Conservation (phyloP, 2,888 invertebrate species). For the Nomada fucata region DNA sequence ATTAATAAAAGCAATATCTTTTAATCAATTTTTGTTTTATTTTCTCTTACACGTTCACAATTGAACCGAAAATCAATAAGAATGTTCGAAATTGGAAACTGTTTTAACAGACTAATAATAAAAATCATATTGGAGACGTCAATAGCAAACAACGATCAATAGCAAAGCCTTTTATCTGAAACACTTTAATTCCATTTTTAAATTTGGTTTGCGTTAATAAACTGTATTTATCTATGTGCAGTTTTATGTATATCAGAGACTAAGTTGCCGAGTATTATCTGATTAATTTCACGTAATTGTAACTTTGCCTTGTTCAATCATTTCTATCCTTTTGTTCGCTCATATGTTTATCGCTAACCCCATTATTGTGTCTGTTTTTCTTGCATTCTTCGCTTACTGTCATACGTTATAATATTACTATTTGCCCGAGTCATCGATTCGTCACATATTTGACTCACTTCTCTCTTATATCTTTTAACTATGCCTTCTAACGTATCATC, state of each 20-base stretch:
- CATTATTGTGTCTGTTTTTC: background rate
- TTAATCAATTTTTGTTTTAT: no score
- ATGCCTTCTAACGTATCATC: background rate
- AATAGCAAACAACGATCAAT: no score
- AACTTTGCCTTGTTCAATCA: background rate
- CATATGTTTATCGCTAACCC: slow-evolving; percentile 5
- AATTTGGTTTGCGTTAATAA: no score
- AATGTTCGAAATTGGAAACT: no score
- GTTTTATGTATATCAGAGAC: slow-evolving; percentile 17
- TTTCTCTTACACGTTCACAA: no score
- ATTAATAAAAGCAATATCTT: background rate
- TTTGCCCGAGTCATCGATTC: background rate
- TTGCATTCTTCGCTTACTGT: background rate
- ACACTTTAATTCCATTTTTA: no score
- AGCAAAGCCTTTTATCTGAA: no score
- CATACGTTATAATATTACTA: background rate
- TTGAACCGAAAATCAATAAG: no score
- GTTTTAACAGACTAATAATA: no score
- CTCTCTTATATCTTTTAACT: background rate
- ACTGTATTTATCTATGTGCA: background rate
- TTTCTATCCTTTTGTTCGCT: slow-evolving; percentile 1
- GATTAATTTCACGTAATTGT: no score
- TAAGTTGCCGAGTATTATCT: background rate
- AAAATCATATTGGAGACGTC: no score
- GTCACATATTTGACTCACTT: background rate